These are phyloP conservation scores for Rafetus swinhoei DNA, from an alignment of 2,113 vertebrate genomes.

Conservation along the genomic window DNA sequence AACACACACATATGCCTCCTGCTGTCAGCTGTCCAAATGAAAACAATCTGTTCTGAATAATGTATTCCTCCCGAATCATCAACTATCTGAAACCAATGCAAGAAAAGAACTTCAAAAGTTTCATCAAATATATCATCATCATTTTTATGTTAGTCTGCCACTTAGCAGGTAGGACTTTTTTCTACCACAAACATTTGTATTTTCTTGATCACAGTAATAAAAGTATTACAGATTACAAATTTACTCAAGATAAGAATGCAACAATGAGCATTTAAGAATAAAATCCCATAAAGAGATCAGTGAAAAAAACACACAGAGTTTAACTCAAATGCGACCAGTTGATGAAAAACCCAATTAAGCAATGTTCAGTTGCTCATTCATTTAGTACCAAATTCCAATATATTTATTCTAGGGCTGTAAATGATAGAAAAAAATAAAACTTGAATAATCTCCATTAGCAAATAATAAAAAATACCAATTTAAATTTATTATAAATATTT, in stretches of 20 bases:
- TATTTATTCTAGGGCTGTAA: too few species aligned
- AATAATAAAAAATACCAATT: too few species aligned
- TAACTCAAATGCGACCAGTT: not conserved
- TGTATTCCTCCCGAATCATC: conserved; percentile 31
- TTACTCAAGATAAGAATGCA: not conserved
- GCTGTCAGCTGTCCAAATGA: conserved; percentile 46
- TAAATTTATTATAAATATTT: too few species aligned
- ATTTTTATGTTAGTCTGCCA: not conserved
- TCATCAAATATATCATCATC: not conserved
- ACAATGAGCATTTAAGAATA: not conserved
- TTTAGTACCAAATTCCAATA: not conserved
- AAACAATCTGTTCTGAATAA: conserved; percentile 50
- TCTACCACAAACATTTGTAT: fast-evolving
- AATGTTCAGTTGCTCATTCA: not conserved
- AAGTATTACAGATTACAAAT: not conserved
- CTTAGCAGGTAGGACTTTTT: too few species aligned
- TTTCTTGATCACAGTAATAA: not conserved
- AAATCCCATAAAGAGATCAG: not conserved
- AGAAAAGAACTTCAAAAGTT: not conserved
- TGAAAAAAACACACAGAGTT: not conserved
- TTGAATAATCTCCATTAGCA: too few species aligned
- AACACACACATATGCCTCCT: conserved; percentile 17
- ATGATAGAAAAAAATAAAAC: too few species aligned
- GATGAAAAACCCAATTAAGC: not conserved
- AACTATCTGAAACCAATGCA: conserved; percentile 27